Percentiles rank a stretch among this genome's conserved stretches.
These are phyloP conservation scores for Percopsis transmontana DNA, from an alignment of 2,113 vertebrate species.

Conservation along the genomic window DNA sequence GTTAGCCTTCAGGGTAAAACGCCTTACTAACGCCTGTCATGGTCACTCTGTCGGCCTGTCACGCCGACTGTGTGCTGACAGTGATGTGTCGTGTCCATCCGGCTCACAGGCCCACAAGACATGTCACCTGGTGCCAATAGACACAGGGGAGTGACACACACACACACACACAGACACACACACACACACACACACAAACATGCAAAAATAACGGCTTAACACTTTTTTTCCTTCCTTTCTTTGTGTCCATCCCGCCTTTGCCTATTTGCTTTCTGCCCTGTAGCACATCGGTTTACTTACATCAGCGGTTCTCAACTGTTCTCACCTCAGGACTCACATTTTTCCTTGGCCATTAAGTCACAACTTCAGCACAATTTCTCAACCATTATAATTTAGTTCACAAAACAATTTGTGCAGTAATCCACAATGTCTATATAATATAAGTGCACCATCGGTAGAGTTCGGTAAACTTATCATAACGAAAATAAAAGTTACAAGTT, in stretches of 20 bases:
- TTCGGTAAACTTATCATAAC: too few relatives aligned
- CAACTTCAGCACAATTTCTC: too few relatives aligned
- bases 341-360: too few relatives aligned
- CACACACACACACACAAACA: neutral
- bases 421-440: too few relatives aligned
- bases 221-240: conserved; percentile 6
- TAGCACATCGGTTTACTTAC: conserved; percentile 27
- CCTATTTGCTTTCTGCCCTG: conserved; percentile 22
- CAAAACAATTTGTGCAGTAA: too few relatives aligned
- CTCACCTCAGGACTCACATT: too few relatives aligned
- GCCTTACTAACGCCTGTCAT: conserved; percentile 74
- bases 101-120: conserved; percentile 67
- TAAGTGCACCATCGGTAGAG: too few relatives aligned
- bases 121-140: conserved; percentile 60
- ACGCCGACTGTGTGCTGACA: conserved; percentile 62
- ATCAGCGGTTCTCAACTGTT: conserved; percentile 2
- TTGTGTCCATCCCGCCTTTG: conserved; percentile 16
- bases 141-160: conserved; percentile 16
- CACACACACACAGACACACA: conserved; percentile 9
- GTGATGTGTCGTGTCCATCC: conserved; percentile 66
- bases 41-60: conserved; percentile 54
- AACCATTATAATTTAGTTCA: too few relatives aligned
- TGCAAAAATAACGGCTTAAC: conserved; percentile 26
- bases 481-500: too few relatives aligned
- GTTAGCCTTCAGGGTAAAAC: conserved; percentile 63